Base-by-base conservation (phyloP, 2,888 invertebrate genomes). In the Stenichneumon culpator region DNA sequence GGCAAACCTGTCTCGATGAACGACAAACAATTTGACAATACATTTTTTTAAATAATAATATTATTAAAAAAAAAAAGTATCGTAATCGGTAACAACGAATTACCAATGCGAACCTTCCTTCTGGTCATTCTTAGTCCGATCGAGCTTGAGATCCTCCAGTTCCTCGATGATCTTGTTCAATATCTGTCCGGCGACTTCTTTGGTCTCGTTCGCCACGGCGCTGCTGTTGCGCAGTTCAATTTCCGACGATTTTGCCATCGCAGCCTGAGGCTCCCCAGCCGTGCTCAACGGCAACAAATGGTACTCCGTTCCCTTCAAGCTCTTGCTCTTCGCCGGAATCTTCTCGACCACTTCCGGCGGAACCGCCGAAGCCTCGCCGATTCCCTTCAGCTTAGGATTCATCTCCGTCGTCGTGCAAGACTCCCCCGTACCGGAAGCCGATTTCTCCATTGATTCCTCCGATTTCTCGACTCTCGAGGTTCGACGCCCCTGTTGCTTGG, bases 111-210 rank as follows among this genome's bases (percentile, higher is more conserved):
- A 79, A 91, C 92, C 92, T 89, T 92, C 92, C 63, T 67, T 89
- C 19, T 86, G 83, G n/a, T 89, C 80, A 50, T 87, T 89, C 47
- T 86, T 89, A 9, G 83, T 78, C 25, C 57, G 83, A 52, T 89
- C 88, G 47, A 86, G 36, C 68, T 90, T 92, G 25, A 92, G 60
- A 4, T 90, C 91, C 28, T 91, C 89, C 39, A 92, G 54, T 52
- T 92, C 90, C 39, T 90, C 91, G 63, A 92, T 89, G 73, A 92
- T 91, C 52, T 87, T 89, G 28, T 85, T 89, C 16, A 92, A 83
- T 72, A 92, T 90, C 54, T 91, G 83, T 65, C 87, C 89, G 2
- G 92, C 92, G 2, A 92, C 88, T 81, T 89, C 86, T 67, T 90
- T 90, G 4, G 92, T 92, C 68, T 92, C 89, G 16, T 90, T 87